Base-by-base conservation (phyloP, 2,797 vertebrate species). In the Staurois parvus region DNA sequence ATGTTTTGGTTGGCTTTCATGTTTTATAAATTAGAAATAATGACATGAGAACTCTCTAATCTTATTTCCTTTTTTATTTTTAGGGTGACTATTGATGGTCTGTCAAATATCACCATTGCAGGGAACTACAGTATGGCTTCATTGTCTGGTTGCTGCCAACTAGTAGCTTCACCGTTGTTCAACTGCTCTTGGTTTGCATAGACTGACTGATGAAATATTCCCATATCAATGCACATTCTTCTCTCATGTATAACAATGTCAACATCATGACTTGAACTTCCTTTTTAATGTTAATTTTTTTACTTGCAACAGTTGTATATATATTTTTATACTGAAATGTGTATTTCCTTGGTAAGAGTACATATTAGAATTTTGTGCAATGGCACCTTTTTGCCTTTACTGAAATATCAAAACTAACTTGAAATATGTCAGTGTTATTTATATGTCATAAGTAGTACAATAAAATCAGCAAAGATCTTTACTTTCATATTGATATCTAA, bases 131-230 rank as follows among this genome's bases (percentile, higher is more conserved):
- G 81, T 76, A 52, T 94, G 29, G 83, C 6, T 17, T 75, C 78
- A 82, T 89, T 92, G 90, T 89, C 89, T 73, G 26, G 84, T 48
- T 95, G 95, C 88, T 95, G 94, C 30, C 68, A 66, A 37, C 32
- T 93, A 80, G 24, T 94, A 74, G 40, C 84, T 28, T 88, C 26
- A 30, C 24, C 90, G n/a, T 24, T 82, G 59, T 68, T 91, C 73
- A 88, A 93, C 34, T 95, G 95, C 66, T 85, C 84, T 59, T 91
- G 82, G 86, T 85, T 89, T 68, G 69, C 87, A 64, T 64, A 64
- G 24, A 64, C 59, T 24, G 11, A 26, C 48, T 52, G 2, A 52
- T 52, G 1, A 52, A 45, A 45, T 45, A 45, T 45, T 45, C 42
- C 42, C 13, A 45, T 45, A 45, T 45, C 2, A 45, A 45, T 42